Conservation (phyloP, 2,888 invertebrate genomes). For the Hedychridium roseum region DNA sequence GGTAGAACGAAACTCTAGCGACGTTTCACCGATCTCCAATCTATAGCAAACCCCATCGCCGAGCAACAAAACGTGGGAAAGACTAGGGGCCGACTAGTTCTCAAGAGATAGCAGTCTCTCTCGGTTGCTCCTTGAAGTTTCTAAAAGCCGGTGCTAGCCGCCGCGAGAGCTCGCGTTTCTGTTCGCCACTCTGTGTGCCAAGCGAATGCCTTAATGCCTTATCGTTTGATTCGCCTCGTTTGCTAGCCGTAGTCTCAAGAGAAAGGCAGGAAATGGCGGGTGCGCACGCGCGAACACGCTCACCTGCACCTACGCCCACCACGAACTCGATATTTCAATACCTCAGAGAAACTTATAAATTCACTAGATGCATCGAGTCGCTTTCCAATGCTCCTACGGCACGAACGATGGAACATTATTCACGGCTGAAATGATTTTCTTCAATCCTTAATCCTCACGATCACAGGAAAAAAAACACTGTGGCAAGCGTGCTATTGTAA, state of each 20-base stretch:
- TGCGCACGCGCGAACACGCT: slow-evolving; percentile 17
- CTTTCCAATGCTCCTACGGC: no score
- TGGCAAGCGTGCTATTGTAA: no score
- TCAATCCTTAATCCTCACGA: no score
- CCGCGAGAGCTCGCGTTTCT: slow-evolving; percentile 43
- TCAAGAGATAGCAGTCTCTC: slow-evolving; percentile 51
- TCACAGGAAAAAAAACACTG: no score
- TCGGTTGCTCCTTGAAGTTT: no score
- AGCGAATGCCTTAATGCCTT: slow-evolving; percentile 43
- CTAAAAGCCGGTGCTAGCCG: slow-evolving; percentile 47
- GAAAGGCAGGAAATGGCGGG: slow-evolving; percentile 56
- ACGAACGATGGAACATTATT: no score
- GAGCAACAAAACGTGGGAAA: slow-evolving; percentile 55
- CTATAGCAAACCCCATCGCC: slow-evolving; percentile 21
- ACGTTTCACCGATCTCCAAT: slow-evolving; percentile 25
- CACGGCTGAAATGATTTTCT: no score
- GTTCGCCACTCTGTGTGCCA: slow-evolving; percentile 28
- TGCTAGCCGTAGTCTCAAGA: slow-evolving; percentile 41
- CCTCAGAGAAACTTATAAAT: no score
- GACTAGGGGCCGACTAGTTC: slow-evolving; percentile 48
- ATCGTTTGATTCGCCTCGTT: slow-evolving; percentile 55
- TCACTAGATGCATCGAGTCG: no score
- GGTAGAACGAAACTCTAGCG: slow-evolving; percentile 33
- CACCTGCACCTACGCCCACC: slow-evolving; percentile 7
- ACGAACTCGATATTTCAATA: no score